A percentile compares a stretch with the other conserved stretches of the same genome.
phyloP scores from a whole-genome alignment of 2,797 vertebrate genomes.

The Graptemys geographica region DNA sequence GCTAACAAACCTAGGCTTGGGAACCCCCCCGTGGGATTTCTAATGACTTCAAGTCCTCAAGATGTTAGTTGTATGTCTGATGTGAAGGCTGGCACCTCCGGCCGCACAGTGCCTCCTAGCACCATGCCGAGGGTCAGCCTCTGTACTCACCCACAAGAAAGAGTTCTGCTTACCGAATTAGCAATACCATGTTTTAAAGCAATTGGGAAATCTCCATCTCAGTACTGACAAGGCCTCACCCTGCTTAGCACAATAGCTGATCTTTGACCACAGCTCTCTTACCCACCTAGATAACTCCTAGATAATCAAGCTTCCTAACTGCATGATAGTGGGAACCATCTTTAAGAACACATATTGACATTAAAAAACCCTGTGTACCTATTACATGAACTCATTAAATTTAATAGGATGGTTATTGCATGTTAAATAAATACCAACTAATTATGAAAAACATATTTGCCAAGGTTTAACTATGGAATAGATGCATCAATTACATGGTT shows the following conservation, averaged over 20 bases:
- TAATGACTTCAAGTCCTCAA: not conserved
- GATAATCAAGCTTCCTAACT: not conserved
- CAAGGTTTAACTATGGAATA: constrained; percentile 79
- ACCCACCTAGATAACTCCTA: not conserved
- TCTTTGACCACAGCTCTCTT: not conserved
- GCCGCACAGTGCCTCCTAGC: not conserved
- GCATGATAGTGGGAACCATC: accelerated
- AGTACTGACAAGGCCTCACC: not conserved
- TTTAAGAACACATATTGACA: constrained; percentile 37
- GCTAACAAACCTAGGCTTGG: not conserved
- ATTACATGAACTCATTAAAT: constrained; percentile 80
- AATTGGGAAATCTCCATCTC: not conserved
- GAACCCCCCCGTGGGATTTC: not conserved
- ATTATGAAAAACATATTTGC: constrained; percentile 83
- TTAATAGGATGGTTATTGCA: constrained; percentile 79
- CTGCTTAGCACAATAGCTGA: not conserved
- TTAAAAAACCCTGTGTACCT: constrained; percentile 69
- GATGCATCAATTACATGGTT: constrained; percentile 81
- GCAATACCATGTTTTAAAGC: not conserved
- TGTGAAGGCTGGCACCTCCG: not conserved
- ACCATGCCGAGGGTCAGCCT: not conserved
- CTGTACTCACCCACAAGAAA: not conserved
- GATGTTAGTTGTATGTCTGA: not conserved
- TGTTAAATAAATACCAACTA: constrained; percentile 82
- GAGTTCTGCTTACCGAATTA: not conserved